Evolutionary conservation across 2,888 invertebrate species (phyloP).

Genomic region (Hedya salicella): DNA sequence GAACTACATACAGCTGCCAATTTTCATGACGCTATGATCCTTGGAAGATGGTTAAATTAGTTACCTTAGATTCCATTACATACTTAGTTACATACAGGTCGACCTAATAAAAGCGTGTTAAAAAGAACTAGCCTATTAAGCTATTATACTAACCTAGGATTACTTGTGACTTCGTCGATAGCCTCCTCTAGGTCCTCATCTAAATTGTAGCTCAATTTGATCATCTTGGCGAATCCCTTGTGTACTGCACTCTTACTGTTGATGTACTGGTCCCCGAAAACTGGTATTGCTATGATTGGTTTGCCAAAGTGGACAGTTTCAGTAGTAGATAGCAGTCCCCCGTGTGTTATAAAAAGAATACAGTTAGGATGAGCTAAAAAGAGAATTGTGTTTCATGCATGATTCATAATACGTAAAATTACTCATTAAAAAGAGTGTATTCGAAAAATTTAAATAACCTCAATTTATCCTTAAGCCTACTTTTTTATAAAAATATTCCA

Average conservation of each 20-base stretch:
- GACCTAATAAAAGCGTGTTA: too few species aligned
- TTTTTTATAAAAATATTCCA: too few species aligned
- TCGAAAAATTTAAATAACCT: too few species aligned
- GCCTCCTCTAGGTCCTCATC: constrained; percentile 31
- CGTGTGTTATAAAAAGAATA: constrained; percentile 44
- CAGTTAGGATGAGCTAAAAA: constrained; percentile 45
- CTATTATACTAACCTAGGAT: constrained; percentile 39
- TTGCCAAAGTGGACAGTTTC: constrained; percentile 44
- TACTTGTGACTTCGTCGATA: constrained; percentile 30
- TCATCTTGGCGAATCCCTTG: constrained; percentile 43
- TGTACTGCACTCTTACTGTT: constrained; percentile 41
- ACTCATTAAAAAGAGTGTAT: too few species aligned
- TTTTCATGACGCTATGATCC: too few species aligned
- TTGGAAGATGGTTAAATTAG: too few species aligned
- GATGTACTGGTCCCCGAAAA: constrained; percentile 42
- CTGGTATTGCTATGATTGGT: constrained; percentile 44
- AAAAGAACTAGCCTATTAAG: too few species aligned
- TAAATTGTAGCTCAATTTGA: constrained; percentile 37
- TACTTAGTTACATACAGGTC: too few species aligned
- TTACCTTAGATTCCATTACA: too few species aligned
- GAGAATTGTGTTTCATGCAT: neutral
- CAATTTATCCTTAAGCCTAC: too few species aligned
- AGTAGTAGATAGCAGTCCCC: constrained; percentile 44
- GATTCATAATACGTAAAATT: neutral
- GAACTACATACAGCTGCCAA: too few species aligned